Evolutionary conservation across 2,888 invertebrate species (phyloP).

Genomic region (Eueremaeus valkanovi): DNA sequence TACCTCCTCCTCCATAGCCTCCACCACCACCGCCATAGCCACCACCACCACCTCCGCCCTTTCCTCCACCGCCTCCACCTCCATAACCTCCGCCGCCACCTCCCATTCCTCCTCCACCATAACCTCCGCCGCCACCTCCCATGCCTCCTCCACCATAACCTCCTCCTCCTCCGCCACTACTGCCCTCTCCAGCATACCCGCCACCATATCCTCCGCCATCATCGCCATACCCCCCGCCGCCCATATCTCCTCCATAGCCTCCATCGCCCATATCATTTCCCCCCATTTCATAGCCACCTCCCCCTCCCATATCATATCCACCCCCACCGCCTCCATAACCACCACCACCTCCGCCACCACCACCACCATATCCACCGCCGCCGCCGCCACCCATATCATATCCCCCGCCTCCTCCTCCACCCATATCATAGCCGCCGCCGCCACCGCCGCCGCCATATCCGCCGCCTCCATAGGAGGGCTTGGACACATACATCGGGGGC

Average conservation of each 20-base stretch:
- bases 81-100: neutral
- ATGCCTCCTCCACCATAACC: neutral
- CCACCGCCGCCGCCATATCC: neutral
- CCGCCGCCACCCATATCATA: constrained; percentile 8
- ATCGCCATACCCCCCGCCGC: neutral
- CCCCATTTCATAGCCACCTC: neutral
- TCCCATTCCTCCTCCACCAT: neutral
- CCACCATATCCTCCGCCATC: neutral
- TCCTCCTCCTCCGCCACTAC: neutral
- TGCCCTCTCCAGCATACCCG: neutral
- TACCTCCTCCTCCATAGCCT: constrained; percentile 2
- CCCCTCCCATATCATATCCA: neutral
- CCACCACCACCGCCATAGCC: neutral
- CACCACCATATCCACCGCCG: neutral
- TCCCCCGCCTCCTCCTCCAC: neutral
- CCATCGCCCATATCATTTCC: neutral
- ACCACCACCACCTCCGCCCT: neutral
- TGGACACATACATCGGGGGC: neutral
- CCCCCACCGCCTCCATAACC: neutral
- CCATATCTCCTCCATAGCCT: neutral
- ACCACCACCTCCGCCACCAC: neutral
- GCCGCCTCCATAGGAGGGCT: neutral
- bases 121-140: neutral
- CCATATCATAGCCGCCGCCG: neutral
- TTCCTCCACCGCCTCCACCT: neutral